These are phyloP conservation scores for Drosophila histrio DNA, from an alignment of 2,888 invertebrate species.

Conservation along the genomic window DNA sequence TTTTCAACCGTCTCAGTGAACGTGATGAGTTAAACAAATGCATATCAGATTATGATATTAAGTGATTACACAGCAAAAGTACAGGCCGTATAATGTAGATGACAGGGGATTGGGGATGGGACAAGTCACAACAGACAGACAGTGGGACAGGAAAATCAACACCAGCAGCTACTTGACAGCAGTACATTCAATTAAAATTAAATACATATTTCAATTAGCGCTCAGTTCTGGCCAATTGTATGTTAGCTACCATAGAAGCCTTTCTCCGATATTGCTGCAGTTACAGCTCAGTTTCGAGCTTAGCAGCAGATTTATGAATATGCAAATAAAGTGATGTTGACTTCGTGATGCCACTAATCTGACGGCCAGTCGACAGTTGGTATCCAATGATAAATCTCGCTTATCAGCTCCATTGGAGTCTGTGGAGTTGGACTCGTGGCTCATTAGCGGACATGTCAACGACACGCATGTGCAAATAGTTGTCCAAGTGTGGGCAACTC, in stretches of 20 bases:
- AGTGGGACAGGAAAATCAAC: neutral
- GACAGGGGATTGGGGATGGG: too few relatives aligned
- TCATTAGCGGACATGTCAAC: slow-evolving; percentile 68
- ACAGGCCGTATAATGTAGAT: neutral
- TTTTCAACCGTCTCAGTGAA: neutral
- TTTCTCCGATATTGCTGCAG: slow-evolving; percentile 9
- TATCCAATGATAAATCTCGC: slow-evolving; percentile 53
- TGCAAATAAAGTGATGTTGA: slow-evolving; percentile 61
- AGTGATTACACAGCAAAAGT: slow-evolving; percentile 41
- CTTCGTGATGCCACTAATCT: slow-evolving; percentile 62
- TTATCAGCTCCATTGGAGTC: slow-evolving; percentile 46
- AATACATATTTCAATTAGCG: slow-evolving; percentile 61
- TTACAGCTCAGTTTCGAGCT: neutral
- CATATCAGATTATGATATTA: slow-evolving; percentile 43
- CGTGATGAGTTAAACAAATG: slow-evolving; percentile 29
- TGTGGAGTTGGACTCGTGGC: slow-evolving; percentile 18
- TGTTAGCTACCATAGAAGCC: slow-evolving; percentile 5
- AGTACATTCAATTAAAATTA: slow-evolving; percentile 55
- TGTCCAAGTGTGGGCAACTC: slow-evolving; percentile 29
- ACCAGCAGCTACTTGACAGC: neutral
- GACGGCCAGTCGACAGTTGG: slow-evolving; percentile 47
- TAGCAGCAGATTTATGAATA: slow-evolving; percentile 57
- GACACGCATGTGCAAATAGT: slow-evolving; percentile 35
- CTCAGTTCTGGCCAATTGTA: slow-evolving; percentile 30
- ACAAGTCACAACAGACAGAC: slow-evolving; percentile 18